Evolutionary conservation across 2,113 vertebrate genomes (phyloP).

Genomic region (Columba livia): DNA sequence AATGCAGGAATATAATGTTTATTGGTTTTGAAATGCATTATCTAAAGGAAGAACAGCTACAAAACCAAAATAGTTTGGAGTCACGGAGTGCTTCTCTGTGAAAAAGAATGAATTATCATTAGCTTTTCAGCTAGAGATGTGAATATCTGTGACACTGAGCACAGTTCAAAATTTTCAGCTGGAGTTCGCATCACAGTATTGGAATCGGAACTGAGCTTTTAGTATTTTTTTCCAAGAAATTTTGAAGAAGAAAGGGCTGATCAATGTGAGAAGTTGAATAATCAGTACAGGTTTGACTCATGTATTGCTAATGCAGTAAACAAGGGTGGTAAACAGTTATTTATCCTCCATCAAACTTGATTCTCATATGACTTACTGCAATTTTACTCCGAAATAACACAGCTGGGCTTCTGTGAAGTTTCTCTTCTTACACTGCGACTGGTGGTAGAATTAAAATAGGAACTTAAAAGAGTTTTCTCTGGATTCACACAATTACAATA

Average conservation of each 20-base stretch:
- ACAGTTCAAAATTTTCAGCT: neutral
- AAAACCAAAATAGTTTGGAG: neutral
- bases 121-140: neutral
- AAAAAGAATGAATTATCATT: neutral
- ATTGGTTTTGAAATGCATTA: neutral
- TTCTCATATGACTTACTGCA: neutral
- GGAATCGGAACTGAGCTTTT: neutral
- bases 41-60: neutral
- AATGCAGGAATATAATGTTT: neutral
- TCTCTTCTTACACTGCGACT: neutral
- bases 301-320: neutral
- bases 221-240: neutral
- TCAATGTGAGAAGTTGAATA: slow-evolving; percentile 2
- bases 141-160: neutral
- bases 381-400: slow-evolving; percentile 21
- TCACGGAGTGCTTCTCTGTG: neutral
- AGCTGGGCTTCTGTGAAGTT: slow-evolving; percentile 3
- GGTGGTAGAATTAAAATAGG: neutral
- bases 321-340: neutral
- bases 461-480: neutral
- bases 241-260: neutral
- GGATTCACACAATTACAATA: neutral
- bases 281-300: neutral
- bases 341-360: neutral
- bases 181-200: neutral